Evolutionary conservation across 2,113 vertebrate species (phyloP).

Genomic region (Hydrolagus affinis): DNA sequence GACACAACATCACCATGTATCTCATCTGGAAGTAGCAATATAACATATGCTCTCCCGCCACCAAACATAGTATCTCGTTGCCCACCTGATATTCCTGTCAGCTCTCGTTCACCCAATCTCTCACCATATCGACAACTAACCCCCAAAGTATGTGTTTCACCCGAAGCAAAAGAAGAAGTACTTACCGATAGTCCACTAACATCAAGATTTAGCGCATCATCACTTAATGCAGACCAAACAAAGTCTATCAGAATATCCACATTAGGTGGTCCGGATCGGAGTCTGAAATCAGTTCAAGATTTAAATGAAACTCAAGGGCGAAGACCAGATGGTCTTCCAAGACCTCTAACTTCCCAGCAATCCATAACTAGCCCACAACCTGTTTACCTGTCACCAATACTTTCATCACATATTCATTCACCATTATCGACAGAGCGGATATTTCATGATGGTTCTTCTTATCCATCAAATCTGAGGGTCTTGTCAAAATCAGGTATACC

Average conservation of each 20-base stretch:
- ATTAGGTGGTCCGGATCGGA: no score
- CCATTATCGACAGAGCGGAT: background rate
- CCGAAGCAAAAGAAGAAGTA: background rate
- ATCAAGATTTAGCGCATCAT: background rate
- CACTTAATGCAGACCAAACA: background rate
- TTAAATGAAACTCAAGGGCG: background rate
- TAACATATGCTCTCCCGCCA: constrained; percentile 13
- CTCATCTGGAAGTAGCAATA: background rate
- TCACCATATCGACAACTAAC: background rate
- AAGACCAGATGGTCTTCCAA: background rate
- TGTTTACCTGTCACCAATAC: background rate
- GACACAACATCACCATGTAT: background rate
- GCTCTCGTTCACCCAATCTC: background rate
- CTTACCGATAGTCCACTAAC: background rate
- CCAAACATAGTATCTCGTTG: background rate
- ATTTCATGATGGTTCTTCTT: background rate
- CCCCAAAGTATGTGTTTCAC: background rate
- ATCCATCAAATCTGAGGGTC: background rate
- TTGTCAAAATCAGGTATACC: background rate
- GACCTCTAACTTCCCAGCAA: no score
- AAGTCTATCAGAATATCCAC: background rate
- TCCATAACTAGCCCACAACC: background rate
- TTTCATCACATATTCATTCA: background rate
- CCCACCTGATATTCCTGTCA: background rate
- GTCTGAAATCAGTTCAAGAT: background rate